Percentiles rank a stretch among this genome's conserved stretches.
phyloP scores from a whole-genome alignment of 2,113 vertebrate genomes.

The Eublepharis macularius region DNA sequence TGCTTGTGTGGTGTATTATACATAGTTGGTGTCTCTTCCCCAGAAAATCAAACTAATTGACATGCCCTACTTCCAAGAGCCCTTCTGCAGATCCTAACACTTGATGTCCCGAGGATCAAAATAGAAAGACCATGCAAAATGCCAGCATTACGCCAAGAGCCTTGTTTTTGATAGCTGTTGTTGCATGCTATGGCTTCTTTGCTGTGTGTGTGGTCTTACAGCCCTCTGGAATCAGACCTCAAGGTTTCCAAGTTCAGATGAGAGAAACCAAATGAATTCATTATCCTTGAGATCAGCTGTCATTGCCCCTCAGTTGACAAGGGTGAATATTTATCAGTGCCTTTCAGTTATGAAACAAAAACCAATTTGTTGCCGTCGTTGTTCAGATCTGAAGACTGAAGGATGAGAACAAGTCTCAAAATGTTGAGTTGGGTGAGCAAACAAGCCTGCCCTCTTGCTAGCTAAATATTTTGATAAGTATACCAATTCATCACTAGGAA shows the following conservation, averaged over 20 bases:
- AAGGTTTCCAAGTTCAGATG: not conserved
- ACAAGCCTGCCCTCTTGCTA: not conserved
- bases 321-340: not conserved
- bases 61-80: not conserved
- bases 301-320: not conserved
- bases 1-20: too few relatives aligned
- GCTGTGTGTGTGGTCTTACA: not conserved
- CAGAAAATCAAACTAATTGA: too few relatives aligned
- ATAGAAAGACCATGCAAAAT: not conserved
- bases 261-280: constrained; percentile 11
- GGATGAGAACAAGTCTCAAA: not conserved
- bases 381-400: not conserved
- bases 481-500: not conserved
- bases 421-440: not conserved
- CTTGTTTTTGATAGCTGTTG: not conserved
- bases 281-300: constrained; percentile 2
- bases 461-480: not conserved
- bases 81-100: not conserved
- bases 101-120: not conserved
- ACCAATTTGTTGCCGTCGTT: not conserved
- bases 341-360: not conserved
- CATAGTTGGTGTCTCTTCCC: too few relatives aligned
- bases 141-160: not conserved
- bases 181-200: not conserved
- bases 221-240: not conserved